Evolutionary conservation across 2,888 invertebrate species (phyloP).

Genomic region (Lycia hirtaria): DNA sequence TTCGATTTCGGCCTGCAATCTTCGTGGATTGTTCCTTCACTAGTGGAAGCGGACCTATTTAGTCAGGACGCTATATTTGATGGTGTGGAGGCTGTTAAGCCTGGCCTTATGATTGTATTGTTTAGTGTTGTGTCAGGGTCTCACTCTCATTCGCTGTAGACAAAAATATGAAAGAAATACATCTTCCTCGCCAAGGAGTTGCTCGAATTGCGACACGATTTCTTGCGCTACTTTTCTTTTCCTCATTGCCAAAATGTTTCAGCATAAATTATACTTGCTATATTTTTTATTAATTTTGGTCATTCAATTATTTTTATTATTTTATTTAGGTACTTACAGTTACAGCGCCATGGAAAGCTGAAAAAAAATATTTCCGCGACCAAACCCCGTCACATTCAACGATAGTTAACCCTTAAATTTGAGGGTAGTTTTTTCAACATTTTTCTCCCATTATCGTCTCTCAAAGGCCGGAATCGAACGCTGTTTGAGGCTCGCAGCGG

Average conservation of each 20-base stretch:
- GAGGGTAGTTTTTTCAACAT: conserved; percentile 25
- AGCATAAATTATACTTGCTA: no score
- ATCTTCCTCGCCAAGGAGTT: neutral
- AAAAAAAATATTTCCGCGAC: no score
- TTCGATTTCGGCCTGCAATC: neutral
- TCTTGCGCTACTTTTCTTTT: no score
- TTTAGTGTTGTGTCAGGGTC: conserved; percentile 4
- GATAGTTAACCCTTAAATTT: conserved; percentile 34
- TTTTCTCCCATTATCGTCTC: conserved; percentile 35
- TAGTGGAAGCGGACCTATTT: conserved; percentile 11
- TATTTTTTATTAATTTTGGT: neutral
- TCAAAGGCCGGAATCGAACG: conserved; percentile 26
- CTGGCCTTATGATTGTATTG: conserved; percentile 11
- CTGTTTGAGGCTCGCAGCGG: conserved; percentile 29
- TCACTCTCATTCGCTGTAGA: neutral
- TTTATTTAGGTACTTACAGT: no score
- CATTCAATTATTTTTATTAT: no score
- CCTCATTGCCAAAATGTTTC: no score
- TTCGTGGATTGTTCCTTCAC: neutral
- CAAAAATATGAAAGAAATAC: no score
- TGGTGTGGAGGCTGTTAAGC: conserved; percentile 13
- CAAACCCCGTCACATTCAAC: neutral
- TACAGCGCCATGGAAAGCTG: no score
- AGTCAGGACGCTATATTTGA: conserved; percentile 22
- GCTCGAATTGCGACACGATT: neutral